phyloP scores from a whole-genome alignment of 2,113 vertebrate species.

The Pristiophorus japonicus region DNA sequence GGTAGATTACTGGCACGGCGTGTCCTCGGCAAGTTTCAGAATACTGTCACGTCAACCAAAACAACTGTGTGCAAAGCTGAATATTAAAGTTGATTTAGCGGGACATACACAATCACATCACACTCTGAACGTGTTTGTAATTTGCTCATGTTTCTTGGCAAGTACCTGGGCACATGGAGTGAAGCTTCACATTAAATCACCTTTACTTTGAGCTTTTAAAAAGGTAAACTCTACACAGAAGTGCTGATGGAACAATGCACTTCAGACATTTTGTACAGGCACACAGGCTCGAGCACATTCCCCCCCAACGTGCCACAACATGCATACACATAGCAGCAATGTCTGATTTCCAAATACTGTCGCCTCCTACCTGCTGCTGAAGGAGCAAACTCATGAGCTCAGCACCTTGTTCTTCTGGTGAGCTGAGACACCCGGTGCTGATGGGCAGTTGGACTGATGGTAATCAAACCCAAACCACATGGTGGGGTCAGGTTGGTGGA shows the following conservation, averaged over 20 bases:
- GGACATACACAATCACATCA: neutral
- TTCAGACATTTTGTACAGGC: no score
- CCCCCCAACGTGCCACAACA: no score
- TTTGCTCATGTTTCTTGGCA: neutral
- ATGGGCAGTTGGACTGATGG: neutral
- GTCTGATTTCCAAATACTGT: no score
- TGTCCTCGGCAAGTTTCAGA: neutral
- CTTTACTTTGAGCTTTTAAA: no score
- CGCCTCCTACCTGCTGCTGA: neutral
- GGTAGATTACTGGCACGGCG: neutral
- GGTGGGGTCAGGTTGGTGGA: no score
- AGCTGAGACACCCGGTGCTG: neutral
- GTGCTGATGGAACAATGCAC: no score
- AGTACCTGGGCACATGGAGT: no score
- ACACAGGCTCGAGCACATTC: no score
- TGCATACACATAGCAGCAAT: no score
- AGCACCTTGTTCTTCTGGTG: neutral
- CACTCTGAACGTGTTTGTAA: neutral
- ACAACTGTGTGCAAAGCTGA: neutral
- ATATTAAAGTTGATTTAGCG: neutral
- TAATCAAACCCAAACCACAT: neutral
- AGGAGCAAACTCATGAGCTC: no score
- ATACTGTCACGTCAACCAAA: neutral
- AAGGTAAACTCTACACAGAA: no score
- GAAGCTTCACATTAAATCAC: no score